Conservation (phyloP, 2,113 vertebrate species). For the Hassar affinis region DNA sequence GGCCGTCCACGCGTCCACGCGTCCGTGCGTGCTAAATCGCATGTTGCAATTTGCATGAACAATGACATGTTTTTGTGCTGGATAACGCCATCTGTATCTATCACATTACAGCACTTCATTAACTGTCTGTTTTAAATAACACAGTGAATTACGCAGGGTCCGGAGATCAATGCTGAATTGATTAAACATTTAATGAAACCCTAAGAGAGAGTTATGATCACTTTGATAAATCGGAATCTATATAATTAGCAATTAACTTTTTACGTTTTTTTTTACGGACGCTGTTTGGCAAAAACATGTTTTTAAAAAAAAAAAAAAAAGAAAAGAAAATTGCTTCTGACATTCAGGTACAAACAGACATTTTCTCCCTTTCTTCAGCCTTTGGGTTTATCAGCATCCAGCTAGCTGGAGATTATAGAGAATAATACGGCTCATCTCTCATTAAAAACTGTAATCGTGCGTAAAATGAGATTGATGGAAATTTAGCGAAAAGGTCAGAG, state of each 20-base stretch:
- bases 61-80: neutral
- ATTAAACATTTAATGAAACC: conserved; percentile 63
- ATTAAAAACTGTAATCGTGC: conserved; percentile 96
- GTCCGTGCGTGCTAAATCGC: neutral
- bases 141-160: conserved; percentile 45
- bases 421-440: conserved; percentile 85
- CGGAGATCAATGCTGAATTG: conserved; percentile 57
- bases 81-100: conserved; percentile 36
- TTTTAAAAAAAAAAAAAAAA: conserved; percentile 23
- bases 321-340: conserved; percentile 59
- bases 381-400: conserved; percentile 51
- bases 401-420: neutral
- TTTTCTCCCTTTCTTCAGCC: conserved; percentile 43
- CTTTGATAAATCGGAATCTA: conserved; percentile 54
- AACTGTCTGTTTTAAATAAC: conserved; percentile 52
- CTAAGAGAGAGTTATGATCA: conserved; percentile 49
- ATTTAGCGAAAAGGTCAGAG: conserved; percentile 88
- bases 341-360: conserved; percentile 51
- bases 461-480: conserved; percentile 94
- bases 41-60: conserved; percentile 21
- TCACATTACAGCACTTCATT: conserved; percentile 52
- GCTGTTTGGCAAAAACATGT: conserved; percentile 58
- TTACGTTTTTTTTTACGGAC: conserved; percentile 52
- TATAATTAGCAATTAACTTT: conserved; percentile 61
- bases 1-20: too few species aligned